Evolutionary conservation across 1,140 invertebrate genomes (phyloP).

Genomic region (Drosophila orosa): DNA sequence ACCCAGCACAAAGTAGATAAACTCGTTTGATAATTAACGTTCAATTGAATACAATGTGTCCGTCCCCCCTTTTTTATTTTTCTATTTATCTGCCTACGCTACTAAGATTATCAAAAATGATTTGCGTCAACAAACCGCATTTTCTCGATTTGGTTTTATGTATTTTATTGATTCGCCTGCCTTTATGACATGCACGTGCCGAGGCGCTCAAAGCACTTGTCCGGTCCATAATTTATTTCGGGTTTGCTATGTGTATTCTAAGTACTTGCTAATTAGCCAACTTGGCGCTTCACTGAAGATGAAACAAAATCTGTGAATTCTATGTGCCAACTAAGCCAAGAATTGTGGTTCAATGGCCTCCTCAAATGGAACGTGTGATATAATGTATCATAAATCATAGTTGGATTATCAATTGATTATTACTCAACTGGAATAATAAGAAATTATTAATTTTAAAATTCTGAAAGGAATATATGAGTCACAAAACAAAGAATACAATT

Average conservation of each 20-base stretch:
- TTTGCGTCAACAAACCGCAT: slow-evolving; percentile 70
- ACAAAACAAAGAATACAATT: neutral
- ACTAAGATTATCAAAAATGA: slow-evolving; percentile 43
- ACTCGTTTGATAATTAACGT: slow-evolving; percentile 3
- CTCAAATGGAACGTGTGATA: no score
- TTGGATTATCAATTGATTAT: neutral
- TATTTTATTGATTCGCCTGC: slow-evolving; percentile 72
- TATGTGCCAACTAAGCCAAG: slow-evolving; percentile 19
- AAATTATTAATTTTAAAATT: neutral
- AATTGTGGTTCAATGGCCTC: slow-evolving; percentile 54
- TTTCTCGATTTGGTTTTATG: slow-evolving; percentile 67
- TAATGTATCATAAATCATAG: neutral
- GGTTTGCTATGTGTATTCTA: slow-evolving; percentile 39
- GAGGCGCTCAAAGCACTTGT: slow-evolving; percentile 53
- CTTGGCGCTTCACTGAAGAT: slow-evolving; percentile 39
- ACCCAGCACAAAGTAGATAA: neutral
- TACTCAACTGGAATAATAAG: neutral
- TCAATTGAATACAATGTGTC: slow-evolving; percentile 1
- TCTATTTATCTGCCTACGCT: slow-evolving; percentile 6
- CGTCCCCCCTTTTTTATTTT: neutral
- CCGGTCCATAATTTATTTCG: slow-evolving; percentile 47
- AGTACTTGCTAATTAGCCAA: slow-evolving; percentile 40
- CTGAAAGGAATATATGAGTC: neutral
- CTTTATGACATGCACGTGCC: slow-evolving; percentile 75
- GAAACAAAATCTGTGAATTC: slow-evolving; percentile 48